Percentiles rank a stretch among this genome's conserved stretches.
phyloP scores from a whole-genome alignment of 2,113 vertebrate genomes.

The Alethe castanea region DNA sequence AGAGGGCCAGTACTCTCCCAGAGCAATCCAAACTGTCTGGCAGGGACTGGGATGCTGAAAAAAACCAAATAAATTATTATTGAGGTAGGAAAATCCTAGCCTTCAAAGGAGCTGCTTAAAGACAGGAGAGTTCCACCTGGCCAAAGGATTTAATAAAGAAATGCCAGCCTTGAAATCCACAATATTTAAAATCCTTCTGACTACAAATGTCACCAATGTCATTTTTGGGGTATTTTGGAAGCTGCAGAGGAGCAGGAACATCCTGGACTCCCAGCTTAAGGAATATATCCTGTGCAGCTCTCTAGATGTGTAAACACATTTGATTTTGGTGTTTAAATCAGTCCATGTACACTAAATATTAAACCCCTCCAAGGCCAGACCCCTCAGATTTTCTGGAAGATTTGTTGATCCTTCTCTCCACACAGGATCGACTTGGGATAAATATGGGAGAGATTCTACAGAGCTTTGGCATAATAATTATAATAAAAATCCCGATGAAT shows the following conservation, averaged over 20 bases:
- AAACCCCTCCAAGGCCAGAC: neutral
- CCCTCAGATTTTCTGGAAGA: neutral
- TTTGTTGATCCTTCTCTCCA: neutral
- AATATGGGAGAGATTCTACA: neutral
- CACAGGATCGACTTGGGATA: neutral
- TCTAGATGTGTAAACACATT: neutral
- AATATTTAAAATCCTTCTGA: neutral
- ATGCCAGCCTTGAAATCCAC: neutral
- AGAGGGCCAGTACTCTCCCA: neutral
- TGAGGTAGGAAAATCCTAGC: neutral
- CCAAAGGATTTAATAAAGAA: neutral
- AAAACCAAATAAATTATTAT: neutral
- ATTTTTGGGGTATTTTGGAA: neutral
- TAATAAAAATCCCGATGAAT: neutral
- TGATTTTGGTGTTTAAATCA: neutral
- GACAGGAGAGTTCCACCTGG: neutral
- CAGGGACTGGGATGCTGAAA: neutral
- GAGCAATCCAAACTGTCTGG: neutral
- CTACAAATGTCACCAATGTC: neutral
- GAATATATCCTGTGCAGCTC: neutral
- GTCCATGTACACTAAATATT: neutral
- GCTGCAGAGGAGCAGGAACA: neutral
- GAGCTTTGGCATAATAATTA: neutral
- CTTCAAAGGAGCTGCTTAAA: neutral
- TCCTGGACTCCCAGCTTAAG: neutral